Evolutionary conservation across 2,113 vertebrate genomes (phyloP).

Genomic region (Passer domesticus): DNA sequence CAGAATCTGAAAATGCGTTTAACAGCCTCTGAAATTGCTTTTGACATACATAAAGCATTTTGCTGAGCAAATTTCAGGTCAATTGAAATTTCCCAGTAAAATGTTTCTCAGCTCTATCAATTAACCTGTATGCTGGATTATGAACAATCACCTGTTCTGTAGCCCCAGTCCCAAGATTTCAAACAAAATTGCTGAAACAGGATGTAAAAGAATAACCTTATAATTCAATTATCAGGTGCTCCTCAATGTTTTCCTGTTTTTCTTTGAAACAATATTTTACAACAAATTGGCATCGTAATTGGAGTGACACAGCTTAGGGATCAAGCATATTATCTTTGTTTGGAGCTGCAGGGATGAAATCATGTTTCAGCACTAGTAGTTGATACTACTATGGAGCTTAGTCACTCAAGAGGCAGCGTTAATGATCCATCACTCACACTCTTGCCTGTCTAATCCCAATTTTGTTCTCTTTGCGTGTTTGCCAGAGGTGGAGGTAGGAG

Average conservation of each 20-base stretch:
- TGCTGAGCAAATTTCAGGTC: not conserved
- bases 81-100: conserved; percentile 7
- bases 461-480: not conserved
- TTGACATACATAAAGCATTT: conserved; percentile 1
- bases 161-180: not conserved
- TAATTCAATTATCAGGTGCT: not conserved
- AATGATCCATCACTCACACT: conserved; percentile 25
- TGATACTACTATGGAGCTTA: conserved; percentile 26
- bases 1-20: not conserved
- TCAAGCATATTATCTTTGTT: not conserved
- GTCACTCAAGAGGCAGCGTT: conserved; percentile 19
- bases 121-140: not conserved
- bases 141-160: not conserved
- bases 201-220: not conserved
- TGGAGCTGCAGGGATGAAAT: conserved; percentile 32
- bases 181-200: not conserved
- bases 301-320: not conserved
- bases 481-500: conserved; percentile 38
- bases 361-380: conserved; percentile 1
- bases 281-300: not conserved
- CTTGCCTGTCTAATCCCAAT: not conserved
- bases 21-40: not conserved
- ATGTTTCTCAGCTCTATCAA: not conserved
- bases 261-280: not conserved
- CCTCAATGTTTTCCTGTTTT: not conserved